phyloP scores from a whole-genome alignment of 2,888 invertebrate genomes.

The Tipula helvola region DNA sequence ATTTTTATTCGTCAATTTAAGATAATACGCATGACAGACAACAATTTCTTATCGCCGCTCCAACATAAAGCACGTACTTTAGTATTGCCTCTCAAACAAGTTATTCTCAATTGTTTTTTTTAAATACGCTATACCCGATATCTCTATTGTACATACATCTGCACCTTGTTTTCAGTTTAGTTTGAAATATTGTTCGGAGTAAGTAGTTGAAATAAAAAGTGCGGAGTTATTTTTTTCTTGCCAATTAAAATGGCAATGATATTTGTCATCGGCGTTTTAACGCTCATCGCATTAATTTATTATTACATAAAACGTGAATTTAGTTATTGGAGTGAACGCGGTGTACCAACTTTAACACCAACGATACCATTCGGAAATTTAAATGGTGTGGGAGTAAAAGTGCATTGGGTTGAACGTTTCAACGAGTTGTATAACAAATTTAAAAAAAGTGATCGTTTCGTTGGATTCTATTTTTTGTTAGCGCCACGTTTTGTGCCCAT shows the following conservation, averaged over 20 bases:
- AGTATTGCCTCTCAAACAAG: too few species aligned
- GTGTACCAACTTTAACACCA: background rate
- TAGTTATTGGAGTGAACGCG: background rate
- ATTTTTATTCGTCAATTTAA: too few species aligned
- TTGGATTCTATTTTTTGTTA: background rate
- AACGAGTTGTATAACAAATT: background rate
- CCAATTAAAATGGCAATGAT: background rate
- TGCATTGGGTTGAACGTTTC: background rate
- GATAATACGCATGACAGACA: too few species aligned
- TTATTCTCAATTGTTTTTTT: too few species aligned
- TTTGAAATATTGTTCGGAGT: too few species aligned
- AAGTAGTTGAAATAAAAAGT: too few species aligned
- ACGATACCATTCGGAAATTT: background rate
- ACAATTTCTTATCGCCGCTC: too few species aligned
- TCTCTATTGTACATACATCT: too few species aligned
- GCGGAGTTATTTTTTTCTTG: background rate
- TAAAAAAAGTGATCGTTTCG: background rate
- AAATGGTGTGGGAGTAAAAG: background rate
- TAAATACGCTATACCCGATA: too few species aligned
- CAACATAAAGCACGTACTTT: too few species aligned
- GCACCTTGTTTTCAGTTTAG: too few species aligned
- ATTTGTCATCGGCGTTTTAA: background rate
- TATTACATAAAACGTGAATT: background rate
- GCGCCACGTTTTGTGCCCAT: background rate
- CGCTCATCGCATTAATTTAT: background rate